phyloP scores from a whole-genome alignment of 2,113 vertebrate genomes.

The Elanus axillaris region DNA sequence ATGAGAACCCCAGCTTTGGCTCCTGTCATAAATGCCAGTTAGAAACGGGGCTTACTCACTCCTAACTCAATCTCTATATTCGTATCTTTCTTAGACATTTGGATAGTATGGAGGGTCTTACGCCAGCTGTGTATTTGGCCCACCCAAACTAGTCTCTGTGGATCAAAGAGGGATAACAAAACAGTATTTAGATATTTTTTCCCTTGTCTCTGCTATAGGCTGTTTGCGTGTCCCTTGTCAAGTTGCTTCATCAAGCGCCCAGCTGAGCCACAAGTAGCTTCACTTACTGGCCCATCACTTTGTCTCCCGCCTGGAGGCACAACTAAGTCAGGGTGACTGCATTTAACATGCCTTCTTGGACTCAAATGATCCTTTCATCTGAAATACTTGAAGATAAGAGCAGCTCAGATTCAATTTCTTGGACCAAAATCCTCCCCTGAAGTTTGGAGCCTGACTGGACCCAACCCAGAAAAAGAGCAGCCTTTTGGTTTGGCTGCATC shows the following conservation, averaged over 20 bases:
- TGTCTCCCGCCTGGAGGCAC: not conserved
- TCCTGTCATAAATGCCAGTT: not conserved
- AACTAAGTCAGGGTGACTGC: not conserved
- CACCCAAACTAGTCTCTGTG: not conserved
- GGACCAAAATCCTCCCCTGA: not conserved
- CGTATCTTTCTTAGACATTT: not conserved
- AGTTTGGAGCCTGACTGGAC: slow-evolving; percentile 6
- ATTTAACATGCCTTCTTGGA: not conserved
- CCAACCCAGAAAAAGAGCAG: not conserved
- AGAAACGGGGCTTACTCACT: not conserved
- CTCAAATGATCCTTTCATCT: not conserved
- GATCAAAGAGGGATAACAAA: slow-evolving; percentile 16
- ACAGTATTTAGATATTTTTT: not conserved
- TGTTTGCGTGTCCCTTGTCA: slow-evolving; percentile 2
- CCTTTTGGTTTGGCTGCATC: slow-evolving; percentile 5
- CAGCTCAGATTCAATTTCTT: slow-evolving; percentile 25
- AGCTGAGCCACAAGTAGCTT: not conserved
- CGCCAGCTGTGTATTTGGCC: not conserved
- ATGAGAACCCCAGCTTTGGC: not conserved
- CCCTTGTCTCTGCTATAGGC: not conserved
- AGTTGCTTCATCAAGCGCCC: not conserved
- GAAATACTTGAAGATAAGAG: slow-evolving; percentile 30
- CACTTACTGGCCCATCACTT: not conserved
- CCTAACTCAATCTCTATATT: not conserved
- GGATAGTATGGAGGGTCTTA: not conserved